phyloP scores from a whole-genome alignment of 2,888 invertebrate genomes.

The Tachystola acroxantha region DNA sequence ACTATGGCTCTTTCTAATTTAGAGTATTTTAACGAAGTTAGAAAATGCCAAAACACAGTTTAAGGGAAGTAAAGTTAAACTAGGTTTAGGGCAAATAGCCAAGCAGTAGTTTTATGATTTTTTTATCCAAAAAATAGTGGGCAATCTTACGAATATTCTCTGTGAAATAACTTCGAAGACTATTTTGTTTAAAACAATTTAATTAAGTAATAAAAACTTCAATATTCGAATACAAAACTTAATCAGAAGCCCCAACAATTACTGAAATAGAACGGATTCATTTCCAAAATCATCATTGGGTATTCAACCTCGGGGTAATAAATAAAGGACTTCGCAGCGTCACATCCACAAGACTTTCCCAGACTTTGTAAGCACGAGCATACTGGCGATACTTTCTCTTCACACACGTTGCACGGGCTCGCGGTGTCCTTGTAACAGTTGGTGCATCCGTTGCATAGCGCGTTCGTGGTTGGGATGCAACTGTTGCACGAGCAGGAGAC shows the following conservation, averaged over 20 bases:
- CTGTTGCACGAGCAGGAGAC: conserved; percentile 18
- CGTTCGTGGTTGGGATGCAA: conserved; percentile 8
- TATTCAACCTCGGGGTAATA: conserved; percentile 56
- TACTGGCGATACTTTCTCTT: conserved; percentile 15
- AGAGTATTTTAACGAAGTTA: too few species aligned
- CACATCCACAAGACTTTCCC: conserved; percentile 6
- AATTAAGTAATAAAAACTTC: too few species aligned
- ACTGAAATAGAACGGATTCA: conserved; percentile 35
- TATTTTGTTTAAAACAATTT: too few species aligned
- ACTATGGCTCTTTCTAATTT: too few species aligned
- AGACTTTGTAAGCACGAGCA: conserved; percentile 18
- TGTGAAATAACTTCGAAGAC: too few species aligned
- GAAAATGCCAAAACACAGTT: too few species aligned
- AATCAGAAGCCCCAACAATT: conserved; percentile 27
- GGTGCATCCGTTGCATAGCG: conserved; percentile 12
- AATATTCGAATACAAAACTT: too few species aligned
- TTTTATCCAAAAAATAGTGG: too few species aligned
- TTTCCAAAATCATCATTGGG: conserved; percentile 32
- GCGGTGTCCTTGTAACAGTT: conserved; percentile 27
- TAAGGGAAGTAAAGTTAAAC: too few species aligned
- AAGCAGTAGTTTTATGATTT: too few species aligned
- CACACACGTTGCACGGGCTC: conserved; percentile 24
- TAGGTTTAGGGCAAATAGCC: too few species aligned
- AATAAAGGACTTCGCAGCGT: conserved; percentile 20
- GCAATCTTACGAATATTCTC: too few species aligned